Percentiles rank a stretch among this genome's conserved stretches.
Conservation (phyloP, 64 coral and sea anemone species). For the Exaiptasia diaphana region DNA sequence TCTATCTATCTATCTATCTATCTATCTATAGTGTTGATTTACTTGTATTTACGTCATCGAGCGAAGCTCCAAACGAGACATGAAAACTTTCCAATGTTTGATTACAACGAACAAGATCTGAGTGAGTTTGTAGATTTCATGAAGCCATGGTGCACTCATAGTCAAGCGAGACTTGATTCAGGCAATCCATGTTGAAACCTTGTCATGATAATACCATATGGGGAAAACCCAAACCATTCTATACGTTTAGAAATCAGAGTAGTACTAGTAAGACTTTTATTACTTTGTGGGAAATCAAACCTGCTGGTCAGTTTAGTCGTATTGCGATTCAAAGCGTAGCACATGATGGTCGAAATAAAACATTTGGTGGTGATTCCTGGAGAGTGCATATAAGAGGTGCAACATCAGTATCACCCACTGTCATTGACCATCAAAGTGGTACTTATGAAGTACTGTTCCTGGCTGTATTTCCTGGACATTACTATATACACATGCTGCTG, state of each 20-base stretch:
- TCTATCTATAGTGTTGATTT: too few relatives aligned
- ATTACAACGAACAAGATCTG: neutral
- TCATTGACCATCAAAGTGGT: constrained; percentile 83
- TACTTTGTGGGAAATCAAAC: constrained; percentile 61
- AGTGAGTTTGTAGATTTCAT: constrained; percentile 30
- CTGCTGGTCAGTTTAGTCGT: constrained; percentile 91
- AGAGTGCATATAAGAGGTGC: constrained; percentile 76
- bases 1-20: too few relatives aligned
- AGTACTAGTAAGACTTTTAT: constrained; percentile 65
- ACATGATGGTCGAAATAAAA: constrained; percentile 50
- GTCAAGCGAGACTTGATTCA: constrained; percentile 39
- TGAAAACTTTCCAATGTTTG: neutral
- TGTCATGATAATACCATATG: constrained; percentile 52
- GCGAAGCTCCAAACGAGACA: neutral
- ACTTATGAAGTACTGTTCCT: constrained; percentile 85
- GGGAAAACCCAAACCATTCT: constrained; percentile 1
- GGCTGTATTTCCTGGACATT: constrained; percentile 60
- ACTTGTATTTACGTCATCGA: neutral
- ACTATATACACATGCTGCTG: constrained; percentile 56
- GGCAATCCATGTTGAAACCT: constrained; percentile 43
- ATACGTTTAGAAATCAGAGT: constrained; percentile 7
- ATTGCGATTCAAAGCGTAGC: constrained; percentile 70
- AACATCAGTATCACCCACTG: constrained; percentile 66
- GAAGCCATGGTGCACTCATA: constrained; percentile 53
- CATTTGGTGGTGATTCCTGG: constrained; percentile 85